Conservation (phyloP, 2,888 invertebrate genomes). For the Parasteatoda lunata region DNA sequence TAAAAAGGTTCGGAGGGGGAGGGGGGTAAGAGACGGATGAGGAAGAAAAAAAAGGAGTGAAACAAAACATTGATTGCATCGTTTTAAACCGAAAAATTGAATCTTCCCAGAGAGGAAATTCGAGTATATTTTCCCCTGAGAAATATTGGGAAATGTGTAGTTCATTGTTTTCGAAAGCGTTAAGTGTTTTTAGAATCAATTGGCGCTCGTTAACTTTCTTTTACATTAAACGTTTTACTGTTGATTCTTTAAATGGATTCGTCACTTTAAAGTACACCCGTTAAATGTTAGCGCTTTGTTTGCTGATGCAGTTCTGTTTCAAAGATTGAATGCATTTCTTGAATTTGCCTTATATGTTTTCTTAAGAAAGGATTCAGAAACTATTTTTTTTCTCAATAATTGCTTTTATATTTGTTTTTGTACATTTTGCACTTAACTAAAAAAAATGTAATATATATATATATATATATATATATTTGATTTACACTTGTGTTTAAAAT, state of each 20-base stretch:
- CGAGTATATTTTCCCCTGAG: constrained; percentile 19
- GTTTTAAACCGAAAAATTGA: constrained; percentile 49
- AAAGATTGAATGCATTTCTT: too few species aligned
- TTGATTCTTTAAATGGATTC: neutral
- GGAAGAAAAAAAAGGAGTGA: constrained; percentile 15
- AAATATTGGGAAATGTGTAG: neutral
- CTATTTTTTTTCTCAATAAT: too few species aligned
- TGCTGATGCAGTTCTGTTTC: too few species aligned
- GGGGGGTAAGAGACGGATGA: neutral
- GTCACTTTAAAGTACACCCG: too few species aligned
- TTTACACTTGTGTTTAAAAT: too few species aligned
- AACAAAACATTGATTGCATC: constrained; percentile 32
- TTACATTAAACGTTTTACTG: neutral
- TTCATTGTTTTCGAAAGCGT: constrained; percentile 3
- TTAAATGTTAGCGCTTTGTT: too few species aligned
- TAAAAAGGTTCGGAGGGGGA: neutral
- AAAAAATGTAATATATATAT: too few species aligned
- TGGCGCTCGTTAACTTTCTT: neutral
- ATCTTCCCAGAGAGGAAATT: constrained; percentile 25
- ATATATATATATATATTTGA: too few species aligned
- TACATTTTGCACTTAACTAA: too few species aligned
- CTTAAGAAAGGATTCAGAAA: too few species aligned
- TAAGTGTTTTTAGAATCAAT: constrained; percentile 24
- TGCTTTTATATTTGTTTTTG: too few species aligned
- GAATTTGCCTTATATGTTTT: too few species aligned